Evolutionary conservation across 2,797 vertebrate genomes (phyloP), one percentile per base, ranked within the genome.

Genomic region (Danionella dracula): DNA sequence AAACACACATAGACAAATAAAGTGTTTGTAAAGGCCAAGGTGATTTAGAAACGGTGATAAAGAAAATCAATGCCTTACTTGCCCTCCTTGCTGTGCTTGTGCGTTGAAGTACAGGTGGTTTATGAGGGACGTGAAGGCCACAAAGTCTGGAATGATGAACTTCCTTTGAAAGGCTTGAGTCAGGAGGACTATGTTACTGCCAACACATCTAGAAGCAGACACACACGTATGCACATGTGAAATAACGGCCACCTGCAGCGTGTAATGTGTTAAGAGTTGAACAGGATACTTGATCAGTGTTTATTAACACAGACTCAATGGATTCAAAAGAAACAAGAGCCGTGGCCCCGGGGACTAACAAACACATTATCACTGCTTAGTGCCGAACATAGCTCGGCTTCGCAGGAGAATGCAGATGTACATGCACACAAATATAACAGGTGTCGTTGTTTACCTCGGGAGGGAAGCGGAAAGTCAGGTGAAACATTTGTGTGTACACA

Each of bases 81-180:
- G 86, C 78, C 94, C 90, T 65, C 79, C 80, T 34, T 86, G 83
- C 78, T 85, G 85, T 32, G 64, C 63, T 56, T 88, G 85, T 42
- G 90, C 85, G n/a, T 69, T 82, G 34, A 90, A 81, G 72, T 91
- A 91, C 67, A 96, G 86, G 60, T 79, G 80, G 68, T 93, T 76
- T 69, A 95, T 89, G 10, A 92, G 85, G 63, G 82, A 76, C 0
- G 85, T 79, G 72, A 96, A 93, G 34, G 87, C 81, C 35, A 90
- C 83, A 78, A 96, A 95, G 74, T 93, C 86, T 13, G 94, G 93
- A 80, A 96, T 93, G 80, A 95, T 92, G 78, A 94, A 93, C 81
- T 93, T 93, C 68, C 90, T 93, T 66, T 88, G 90, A 78, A 96
- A 93, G 29, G 93, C 91, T 72, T 94, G 92, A 4, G 92, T 92